Percentiles rank a stretch among this genome's conserved stretches.
Conservation (phyloP, 2,113 vertebrate genomes). For the Prochilodus magdalenae region DNA sequence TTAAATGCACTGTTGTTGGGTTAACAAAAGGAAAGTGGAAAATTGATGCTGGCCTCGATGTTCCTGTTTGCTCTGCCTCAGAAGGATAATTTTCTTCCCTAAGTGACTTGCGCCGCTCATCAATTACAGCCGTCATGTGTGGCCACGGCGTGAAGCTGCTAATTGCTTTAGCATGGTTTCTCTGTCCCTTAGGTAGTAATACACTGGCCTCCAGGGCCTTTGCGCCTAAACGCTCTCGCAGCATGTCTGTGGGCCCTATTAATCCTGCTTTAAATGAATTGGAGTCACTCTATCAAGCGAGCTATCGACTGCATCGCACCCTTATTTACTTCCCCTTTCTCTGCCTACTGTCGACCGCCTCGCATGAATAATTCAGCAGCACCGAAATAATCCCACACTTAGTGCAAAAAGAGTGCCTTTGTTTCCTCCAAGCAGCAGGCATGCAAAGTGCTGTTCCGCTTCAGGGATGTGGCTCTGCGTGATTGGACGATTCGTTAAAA, state of each 20-base stretch:
- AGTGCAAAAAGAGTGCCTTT: slow-evolving; percentile 20
- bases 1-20: background rate
- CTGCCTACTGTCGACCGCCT: slow-evolving; percentile 65
- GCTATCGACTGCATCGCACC: slow-evolving; percentile 67
- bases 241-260: slow-evolving; percentile 64
- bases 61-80: background rate
- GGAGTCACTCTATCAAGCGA: slow-evolving; percentile 68
- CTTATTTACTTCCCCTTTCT: slow-evolving; percentile 72
- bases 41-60: background rate
- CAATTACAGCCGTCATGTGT: slow-evolving; percentile 21
- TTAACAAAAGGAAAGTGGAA: background rate
- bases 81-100: slow-evolving; percentile 3
- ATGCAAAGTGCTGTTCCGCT: slow-evolving; percentile 21
- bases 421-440: slow-evolving; percentile 24
- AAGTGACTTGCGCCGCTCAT: slow-evolving; percentile 13
- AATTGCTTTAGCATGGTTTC: slow-evolving; percentile 24
- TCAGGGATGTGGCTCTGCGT: background rate
- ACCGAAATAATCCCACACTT: slow-evolving; percentile 66
- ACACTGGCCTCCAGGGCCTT: slow-evolving; percentile 33
- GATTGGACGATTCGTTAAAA: slow-evolving; percentile 7
- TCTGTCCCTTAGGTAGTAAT: slow-evolving; percentile 5
- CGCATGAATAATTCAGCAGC: slow-evolving; percentile 74
- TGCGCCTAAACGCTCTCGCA: slow-evolving; percentile 59
- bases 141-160: slow-evolving; percentile 23
- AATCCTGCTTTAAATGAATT: slow-evolving; percentile 73